Evolutionary conservation across 1,140 invertebrate genomes (phyloP), one percentile per base, ranked within the genome.

Genomic region (Philaenus spumarius): DNA sequence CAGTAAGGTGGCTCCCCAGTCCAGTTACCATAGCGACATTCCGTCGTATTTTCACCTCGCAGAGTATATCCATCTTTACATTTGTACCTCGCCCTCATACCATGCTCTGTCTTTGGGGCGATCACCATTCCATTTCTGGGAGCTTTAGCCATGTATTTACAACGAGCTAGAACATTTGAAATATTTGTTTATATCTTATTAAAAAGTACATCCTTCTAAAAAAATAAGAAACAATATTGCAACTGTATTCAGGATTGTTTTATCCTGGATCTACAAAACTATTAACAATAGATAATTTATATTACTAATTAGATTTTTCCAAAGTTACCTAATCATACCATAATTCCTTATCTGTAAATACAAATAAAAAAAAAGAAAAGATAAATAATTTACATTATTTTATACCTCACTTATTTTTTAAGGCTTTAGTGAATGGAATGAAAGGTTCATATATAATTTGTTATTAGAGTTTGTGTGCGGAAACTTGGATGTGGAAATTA

Each of bases 61-160:
- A 97, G 69, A 45, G 84, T 81, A 68, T 82, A 98, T 0, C 95
- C 95, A 68, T 96, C 93, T 68, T 90, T 90, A 70, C 95, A 98
- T 63, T 87, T 84, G 72, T 93, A 97, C 7, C 88, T 78, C 0
- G 94, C 95, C 67, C 86, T 86, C 85, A 95, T 93, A 0, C 92
- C 91, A 68, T 98, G 95, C 60, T 95, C 92, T 1, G 92, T 93
- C 69, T 96, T 95, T 0, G 94, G 94, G 0, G 95, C 95, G 50
- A 98, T 88, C 1, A 97, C 93, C 82, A 96, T 91, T 1, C 95
- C 95, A 66, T 97, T 87, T 37, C 88, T 84, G 0, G 95, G 92
- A 6, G 83, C 75, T 61, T 83, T 86, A 0, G 96, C 96, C 73
- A 97, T 83, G 65, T 82, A 82, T 71, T 94, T 93, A 71, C 95